Evolutionary conservation across 2,888 invertebrate species (phyloP).

Genomic region (Pteria penguin): DNA sequence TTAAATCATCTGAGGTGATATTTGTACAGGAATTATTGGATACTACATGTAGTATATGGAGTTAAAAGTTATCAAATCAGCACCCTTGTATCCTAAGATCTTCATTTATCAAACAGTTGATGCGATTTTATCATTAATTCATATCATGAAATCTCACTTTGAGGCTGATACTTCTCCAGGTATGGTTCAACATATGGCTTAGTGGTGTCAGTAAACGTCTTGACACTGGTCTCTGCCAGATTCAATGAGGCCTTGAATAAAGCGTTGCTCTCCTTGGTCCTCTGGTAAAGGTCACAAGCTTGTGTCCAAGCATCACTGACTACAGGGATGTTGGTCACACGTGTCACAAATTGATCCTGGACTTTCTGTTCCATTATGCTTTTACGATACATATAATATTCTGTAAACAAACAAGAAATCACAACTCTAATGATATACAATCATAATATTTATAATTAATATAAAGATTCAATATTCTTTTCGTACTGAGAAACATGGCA

Average conservation of each 20-base stretch:
- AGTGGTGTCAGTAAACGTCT: constrained; percentile 87
- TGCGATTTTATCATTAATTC: background rate
- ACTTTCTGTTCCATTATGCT: constrained; percentile 57
- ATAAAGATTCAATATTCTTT: too few relatives aligned
- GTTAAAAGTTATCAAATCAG: too few relatives aligned
- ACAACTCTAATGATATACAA: too few relatives aligned
- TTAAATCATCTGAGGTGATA: too few relatives aligned
- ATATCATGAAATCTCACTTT: constrained; percentile 78
- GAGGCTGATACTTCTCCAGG: constrained; percentile 87
- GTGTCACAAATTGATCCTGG: constrained; percentile 83
- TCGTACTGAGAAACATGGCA: too few relatives aligned
- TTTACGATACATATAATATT: constrained; percentile 58
- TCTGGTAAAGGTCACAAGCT: constrained; percentile 87
- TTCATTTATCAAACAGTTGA: background rate
- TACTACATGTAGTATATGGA: too few relatives aligned
- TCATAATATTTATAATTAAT: too few relatives aligned
- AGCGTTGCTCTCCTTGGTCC: constrained; percentile 84
- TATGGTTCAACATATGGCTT: constrained; percentile 87
- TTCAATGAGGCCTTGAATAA: constrained; percentile 75
- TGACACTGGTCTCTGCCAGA: constrained; percentile 83
- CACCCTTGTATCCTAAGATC: background rate
- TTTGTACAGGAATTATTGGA: too few relatives aligned
- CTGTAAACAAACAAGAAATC: too few relatives aligned
- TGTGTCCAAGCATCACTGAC: constrained; percentile 89
- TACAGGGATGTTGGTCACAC: constrained; percentile 89